Base-by-base conservation (phyloP, 2,888 invertebrate genomes). In the Zaprionus obscuricornis region DNA sequence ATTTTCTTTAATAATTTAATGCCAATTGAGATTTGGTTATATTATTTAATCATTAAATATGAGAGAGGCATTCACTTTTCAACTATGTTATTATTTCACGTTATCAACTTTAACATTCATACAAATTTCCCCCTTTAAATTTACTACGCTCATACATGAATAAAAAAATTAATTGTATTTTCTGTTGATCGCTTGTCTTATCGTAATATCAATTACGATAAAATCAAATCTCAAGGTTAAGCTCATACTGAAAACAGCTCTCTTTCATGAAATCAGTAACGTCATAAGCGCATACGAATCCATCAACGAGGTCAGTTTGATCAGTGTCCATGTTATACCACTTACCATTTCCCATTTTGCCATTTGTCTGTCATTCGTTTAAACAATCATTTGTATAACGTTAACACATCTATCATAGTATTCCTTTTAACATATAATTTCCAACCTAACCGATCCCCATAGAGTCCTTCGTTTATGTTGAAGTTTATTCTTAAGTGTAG, bases 211-310 rank as follows among this genome's bases (percentile, higher is more conserved):
- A 63, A 76, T 39, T 34, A 59, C 62, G 40, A 68, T 52, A 69
- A 60, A 75, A 62, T 62, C 37, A 45, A 50, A 37, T 45, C 46
- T 43, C 63, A 87, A 87, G 88, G 88, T 86, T 74, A 78, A 87
- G 73, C 79, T 88, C 84, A 88, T 88, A 79, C 83, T 79, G 81
- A 84, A 81, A 79, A 84, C 84, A 77, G 84, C 77, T 84, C 84
- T 83, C 71, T 83, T 79, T 79, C 85, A 86, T 85, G 82, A 85
- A 84, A 68, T 87, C 74, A 84, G 78, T 75, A 86, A 87, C 76
- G 73, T 77, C 83, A 76, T 74, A 64, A 83, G 66, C 60, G 79
- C 85, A 83, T 85, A 55, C 47, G 78, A 84, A 64, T 66, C 74
- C 60, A 83, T 77, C 79, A 74, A 71, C 65, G 81, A 82, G 82